Evolutionary conservation across 2,888 invertebrate genomes (phyloP).

Genomic region (Herminia tarsipennalis): DNA sequence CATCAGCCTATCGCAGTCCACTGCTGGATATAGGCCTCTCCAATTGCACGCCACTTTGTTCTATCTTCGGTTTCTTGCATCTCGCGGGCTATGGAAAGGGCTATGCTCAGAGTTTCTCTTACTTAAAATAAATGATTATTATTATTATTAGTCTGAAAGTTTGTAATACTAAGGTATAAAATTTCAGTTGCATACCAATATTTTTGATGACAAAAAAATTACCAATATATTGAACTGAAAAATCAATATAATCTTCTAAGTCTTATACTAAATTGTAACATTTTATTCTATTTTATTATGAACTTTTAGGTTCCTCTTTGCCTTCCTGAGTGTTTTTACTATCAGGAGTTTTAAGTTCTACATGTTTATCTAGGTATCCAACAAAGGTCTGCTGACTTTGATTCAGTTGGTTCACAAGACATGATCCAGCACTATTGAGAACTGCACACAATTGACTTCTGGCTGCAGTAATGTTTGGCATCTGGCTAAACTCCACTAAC

Average conservation of each 20-base stretch:
- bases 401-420: constrained; percentile 88
- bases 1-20: too few relatives aligned
- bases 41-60: too few relatives aligned
- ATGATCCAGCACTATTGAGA: constrained; percentile 87
- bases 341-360: constrained; percentile 58
- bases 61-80: too few relatives aligned
- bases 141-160: too few relatives aligned
- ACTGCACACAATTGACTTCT: constrained; percentile 89
- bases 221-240: constrained; percentile 1
- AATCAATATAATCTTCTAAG: constrained; percentile 25
- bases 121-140: too few relatives aligned
- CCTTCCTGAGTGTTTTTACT: constrained; percentile 26
- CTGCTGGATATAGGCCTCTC: too few relatives aligned
- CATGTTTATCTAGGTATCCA: constrained; percentile 87
- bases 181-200: too few relatives aligned
- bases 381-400: constrained; percentile 89
- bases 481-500: constrained; percentile 87
- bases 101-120: too few relatives aligned
- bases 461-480: constrained; percentile 88
- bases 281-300: constrained; percentile 12
- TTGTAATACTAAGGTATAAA: too few relatives aligned
- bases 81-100: too few relatives aligned
- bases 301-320: constrained; percentile 41
- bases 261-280: constrained; percentile 34
- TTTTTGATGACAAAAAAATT: not conserved